Conservation (phyloP, 2,113 vertebrate species). For the Notiomystis cincta region DNA sequence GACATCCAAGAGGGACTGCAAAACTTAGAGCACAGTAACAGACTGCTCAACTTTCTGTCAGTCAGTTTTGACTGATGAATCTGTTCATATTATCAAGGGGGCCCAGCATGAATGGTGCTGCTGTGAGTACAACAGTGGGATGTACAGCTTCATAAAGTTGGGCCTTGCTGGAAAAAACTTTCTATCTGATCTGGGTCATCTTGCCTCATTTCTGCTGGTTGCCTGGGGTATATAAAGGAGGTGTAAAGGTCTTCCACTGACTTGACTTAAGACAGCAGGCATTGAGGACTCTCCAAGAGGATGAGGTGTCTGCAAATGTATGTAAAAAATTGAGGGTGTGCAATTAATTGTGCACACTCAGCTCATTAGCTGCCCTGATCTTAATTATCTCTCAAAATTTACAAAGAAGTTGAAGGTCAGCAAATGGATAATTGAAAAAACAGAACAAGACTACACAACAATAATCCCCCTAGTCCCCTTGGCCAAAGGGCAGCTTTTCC, state of each 20-base stretch:
- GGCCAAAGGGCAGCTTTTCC: background rate
- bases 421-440: background rate
- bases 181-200: background rate
- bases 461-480: background rate
- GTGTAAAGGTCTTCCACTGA: conserved; percentile 46
- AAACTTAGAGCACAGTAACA: background rate
- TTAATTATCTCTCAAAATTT: background rate
- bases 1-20: background rate
- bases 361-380: background rate
- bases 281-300: background rate
- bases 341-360: background rate
- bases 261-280: background rate
- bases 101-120: background rate
- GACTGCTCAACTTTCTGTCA: background rate
- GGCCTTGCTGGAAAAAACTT: background rate
- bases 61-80: background rate
- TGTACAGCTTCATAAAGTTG: background rate
- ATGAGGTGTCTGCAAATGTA: background rate
- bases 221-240: conserved; percentile 32
- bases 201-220: background rate
- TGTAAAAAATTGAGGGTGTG: background rate
- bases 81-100: background rate
- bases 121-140: background rate
- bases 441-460: background rate
- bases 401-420: background rate